These are phyloP conservation scores for Larimichthys crocea DNA, from an alignment of 2,113 vertebrate species.

Conservation along the genomic window DNA sequence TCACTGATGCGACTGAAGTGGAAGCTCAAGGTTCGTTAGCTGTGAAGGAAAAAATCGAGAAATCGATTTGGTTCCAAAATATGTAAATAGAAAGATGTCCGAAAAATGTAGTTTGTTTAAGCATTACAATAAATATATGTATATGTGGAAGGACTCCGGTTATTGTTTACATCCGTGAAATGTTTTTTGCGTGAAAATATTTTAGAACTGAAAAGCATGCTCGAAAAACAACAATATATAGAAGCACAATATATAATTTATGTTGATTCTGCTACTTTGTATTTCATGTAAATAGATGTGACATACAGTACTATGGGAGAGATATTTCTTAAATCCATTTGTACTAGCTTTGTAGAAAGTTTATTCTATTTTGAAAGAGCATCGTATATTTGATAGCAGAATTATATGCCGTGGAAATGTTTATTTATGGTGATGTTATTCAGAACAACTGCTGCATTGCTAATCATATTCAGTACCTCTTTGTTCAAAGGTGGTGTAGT, in stretches of 20 bases:
- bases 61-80: constrained; percentile 23
- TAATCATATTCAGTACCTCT: constrained; percentile 44
- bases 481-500: constrained; percentile 33
- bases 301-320: constrained; percentile 66
- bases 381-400: constrained; percentile 81
- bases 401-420: constrained; percentile 67
- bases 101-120: constrained; percentile 21
- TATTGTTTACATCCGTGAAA: constrained; percentile 66
- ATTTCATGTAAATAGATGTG: constrained; percentile 77
- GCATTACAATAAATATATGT: constrained; percentile 31
- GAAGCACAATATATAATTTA: constrained; percentile 69
- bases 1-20: constrained; percentile 5
- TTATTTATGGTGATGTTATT: constrained; percentile 71
- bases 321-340: constrained; percentile 78
- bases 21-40: neutral
- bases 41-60: constrained; percentile 28
- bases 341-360: constrained; percentile 83
- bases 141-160: constrained; percentile 45
- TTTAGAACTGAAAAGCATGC: constrained; percentile 68
- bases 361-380: constrained; percentile 81
- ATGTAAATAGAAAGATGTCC: constrained; percentile 48
- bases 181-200: constrained; percentile 55
- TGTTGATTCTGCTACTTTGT: constrained; percentile 62
- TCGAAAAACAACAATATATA: constrained; percentile 47
- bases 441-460: constrained; percentile 20